phyloP scores from a whole-genome alignment of 2,797 vertebrate genomes.

The Nyctalus aviator region DNA sequence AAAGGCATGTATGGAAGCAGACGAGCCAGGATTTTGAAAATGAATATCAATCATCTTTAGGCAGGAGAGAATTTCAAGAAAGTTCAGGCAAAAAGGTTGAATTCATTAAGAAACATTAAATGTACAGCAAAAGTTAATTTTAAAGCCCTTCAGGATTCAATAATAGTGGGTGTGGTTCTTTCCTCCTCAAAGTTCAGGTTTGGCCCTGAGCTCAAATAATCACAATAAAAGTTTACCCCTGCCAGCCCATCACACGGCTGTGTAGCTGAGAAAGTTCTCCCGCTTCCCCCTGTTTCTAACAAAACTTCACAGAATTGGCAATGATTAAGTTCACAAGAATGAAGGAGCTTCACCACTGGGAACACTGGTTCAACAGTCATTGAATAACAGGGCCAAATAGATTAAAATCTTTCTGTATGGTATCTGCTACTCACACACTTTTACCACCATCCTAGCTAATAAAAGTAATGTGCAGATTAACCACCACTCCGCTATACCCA shows the following conservation, averaged over 20 bases:
- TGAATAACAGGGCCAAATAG: background rate
- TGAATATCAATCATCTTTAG: background rate
- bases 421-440: background rate
- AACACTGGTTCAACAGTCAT: background rate
- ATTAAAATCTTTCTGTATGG: background rate
- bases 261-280: background rate
- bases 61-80: background rate
- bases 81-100: background rate
- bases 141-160: background rate
- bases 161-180: background rate
- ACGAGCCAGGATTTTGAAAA: background rate
- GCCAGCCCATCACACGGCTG: background rate
- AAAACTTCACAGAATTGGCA: background rate
- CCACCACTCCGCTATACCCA: too few species aligned
- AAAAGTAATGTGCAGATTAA: too few species aligned
- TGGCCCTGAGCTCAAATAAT: background rate
- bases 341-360: background rate
- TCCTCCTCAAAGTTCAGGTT: background rate
- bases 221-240: background rate
- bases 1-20: background rate
- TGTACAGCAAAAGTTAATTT: constrained; percentile 11
- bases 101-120: constrained; percentile 13
- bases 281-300: background rate
- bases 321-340: background rate
- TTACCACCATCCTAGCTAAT: background rate